These are phyloP conservation scores for Podarcis cretensis DNA, from an alignment of 2,113 vertebrate genomes.

Conservation along the genomic window DNA sequence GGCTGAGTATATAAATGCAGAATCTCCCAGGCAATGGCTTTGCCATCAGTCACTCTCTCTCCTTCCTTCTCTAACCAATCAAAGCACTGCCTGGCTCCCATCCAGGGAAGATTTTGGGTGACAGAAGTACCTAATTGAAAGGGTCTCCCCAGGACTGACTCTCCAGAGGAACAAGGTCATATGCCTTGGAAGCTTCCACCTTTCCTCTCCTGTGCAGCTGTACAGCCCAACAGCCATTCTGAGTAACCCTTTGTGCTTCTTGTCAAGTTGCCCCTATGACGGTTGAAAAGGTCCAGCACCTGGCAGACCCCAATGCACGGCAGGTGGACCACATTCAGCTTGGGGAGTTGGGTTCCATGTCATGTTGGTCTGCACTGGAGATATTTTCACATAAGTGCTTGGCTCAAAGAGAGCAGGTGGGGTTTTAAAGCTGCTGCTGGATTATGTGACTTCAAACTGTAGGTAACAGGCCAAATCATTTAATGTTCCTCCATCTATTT, in stretches of 20 bases:
- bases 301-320: background rate
- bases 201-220: background rate
- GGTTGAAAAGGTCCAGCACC: too few species aligned
- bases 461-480: background rate
- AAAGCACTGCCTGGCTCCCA: background rate
- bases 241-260: background rate
- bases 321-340: background rate
- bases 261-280: background rate
- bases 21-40: background rate
- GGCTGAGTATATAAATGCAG: background rate
- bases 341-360: background rate
- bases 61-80: background rate
- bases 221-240: background rate
- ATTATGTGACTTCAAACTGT: background rate
- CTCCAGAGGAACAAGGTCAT: too few species aligned
- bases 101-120: background rate
- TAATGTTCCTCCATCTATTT: background rate
- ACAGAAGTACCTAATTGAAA: background rate
- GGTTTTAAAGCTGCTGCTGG: background rate
- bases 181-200: background rate
- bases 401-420: background rate
- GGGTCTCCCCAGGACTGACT: background rate
- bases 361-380: background rate
- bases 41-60: background rate
- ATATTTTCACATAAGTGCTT: background rate